Conservation (phyloP, 2,888 invertebrate species). For the Pseudococcus jackbeardsleyi region DNA sequence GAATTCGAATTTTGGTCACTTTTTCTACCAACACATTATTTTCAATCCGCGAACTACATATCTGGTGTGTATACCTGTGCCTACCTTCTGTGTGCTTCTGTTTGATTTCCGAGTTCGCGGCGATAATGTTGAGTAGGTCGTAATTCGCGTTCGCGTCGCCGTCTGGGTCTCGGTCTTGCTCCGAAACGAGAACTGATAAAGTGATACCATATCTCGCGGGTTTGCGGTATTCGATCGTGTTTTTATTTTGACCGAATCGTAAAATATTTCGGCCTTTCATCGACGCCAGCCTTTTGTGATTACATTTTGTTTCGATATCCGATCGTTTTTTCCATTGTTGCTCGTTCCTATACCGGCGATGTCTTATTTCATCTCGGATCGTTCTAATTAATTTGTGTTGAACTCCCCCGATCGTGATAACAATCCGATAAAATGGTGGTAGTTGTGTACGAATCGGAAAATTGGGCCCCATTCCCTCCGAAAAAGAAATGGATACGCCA, state of each 20-base stretch:
- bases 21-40: too few relatives aligned
- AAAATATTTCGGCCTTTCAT: too few relatives aligned
- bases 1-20: background rate
- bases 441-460: conserved; percentile 66
- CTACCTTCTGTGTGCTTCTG: background rate
- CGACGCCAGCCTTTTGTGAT: background rate
- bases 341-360: background rate
- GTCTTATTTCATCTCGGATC: background rate
- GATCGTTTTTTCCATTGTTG: background rate
- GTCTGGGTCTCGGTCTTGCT: background rate
- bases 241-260: too few relatives aligned
- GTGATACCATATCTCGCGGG: background rate
- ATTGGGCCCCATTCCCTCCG: conserved; percentile 74
- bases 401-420: background rate
- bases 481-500: conserved; percentile 83
- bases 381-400: conserved; percentile 65
- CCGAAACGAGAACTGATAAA: background rate
- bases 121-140: conserved; percentile 3
- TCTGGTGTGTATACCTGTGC: background rate
- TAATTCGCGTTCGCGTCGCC: background rate
- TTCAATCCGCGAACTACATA: too few relatives aligned
- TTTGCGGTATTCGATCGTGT: too few relatives aligned
- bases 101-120: background rate
- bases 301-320: too few relatives aligned
- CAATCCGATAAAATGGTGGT: conserved; percentile 58